Conservation (phyloP, 2,888 invertebrate genomes). For the Mythimna impura region DNA sequence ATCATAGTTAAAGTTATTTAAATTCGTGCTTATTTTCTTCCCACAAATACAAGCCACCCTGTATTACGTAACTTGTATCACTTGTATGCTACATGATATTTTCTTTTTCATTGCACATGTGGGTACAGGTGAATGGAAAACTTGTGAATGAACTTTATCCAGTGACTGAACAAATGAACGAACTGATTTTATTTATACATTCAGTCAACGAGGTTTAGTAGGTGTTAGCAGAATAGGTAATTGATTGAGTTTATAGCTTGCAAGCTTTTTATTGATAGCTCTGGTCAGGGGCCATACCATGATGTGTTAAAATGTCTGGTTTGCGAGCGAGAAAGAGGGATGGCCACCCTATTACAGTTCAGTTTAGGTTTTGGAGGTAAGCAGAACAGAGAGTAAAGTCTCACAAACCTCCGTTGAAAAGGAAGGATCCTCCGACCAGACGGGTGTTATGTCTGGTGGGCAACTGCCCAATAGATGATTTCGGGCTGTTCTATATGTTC, state of each 20-base stretch:
- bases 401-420: too few relatives aligned
- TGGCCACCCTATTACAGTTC: too few relatives aligned
- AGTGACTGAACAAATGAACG: constrained; percentile 14
- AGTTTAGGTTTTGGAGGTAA: too few relatives aligned
- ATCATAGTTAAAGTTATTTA: neutral
- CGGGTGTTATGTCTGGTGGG: too few relatives aligned
- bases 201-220: constrained; percentile 1
- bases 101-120: constrained; percentile 20
- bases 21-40: neutral
- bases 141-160: constrained; percentile 18
- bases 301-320: too few relatives aligned
- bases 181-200: constrained; percentile 7
- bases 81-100: constrained; percentile 9
- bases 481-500: too few relatives aligned
- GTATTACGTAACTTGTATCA: neutral
- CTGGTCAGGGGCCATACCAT: neutral
- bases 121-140: constrained; percentile 11
- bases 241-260: constrained; percentile 9
- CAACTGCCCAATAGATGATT: too few relatives aligned
- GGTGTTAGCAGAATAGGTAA: constrained; percentile 12
- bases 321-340: too few relatives aligned
- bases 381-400: too few relatives aligned
- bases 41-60: neutral
- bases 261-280: neutral
- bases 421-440: too few relatives aligned